These are phyloP conservation scores for Leucophenga montana DNA, from an alignment of 2,888 invertebrate species.

Conservation along the genomic window DNA sequence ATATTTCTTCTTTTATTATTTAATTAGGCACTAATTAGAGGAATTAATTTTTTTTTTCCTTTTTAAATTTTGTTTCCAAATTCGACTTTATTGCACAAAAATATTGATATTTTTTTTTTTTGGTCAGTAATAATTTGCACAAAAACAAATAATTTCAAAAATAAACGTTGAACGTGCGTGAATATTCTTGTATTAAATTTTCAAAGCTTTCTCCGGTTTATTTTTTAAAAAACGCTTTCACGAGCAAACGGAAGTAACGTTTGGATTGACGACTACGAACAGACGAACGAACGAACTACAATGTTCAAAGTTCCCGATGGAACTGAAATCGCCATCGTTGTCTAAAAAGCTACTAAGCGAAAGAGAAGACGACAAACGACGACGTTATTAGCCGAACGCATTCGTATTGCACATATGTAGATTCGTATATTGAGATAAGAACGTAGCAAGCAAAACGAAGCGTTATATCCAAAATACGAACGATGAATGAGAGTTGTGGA, in stretches of 20 bases:
- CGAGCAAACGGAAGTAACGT: not conserved
- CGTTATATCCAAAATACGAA: conserved; percentile 21
- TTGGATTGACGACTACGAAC: conserved; percentile 9
- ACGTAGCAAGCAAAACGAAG: conserved; percentile 30
- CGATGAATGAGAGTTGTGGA: conserved; percentile 21
- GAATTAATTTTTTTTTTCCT: conserved; percentile 39
- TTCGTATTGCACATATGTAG: no score
- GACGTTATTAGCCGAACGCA: conserved; percentile 36
- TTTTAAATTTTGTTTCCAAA: no score
- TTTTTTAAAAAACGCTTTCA: not conserved
- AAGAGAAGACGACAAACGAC: not conserved
- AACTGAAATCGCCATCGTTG: conserved; percentile 56
- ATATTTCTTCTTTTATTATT: conserved; percentile 13
- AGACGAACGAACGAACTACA: conserved; percentile 64
- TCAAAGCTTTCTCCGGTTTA: not conserved
- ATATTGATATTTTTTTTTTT: not conserved
- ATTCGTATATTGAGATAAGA: conserved; percentile 30
- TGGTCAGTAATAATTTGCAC: conserved; percentile 13
- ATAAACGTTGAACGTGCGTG: not conserved
- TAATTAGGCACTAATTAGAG: conserved; percentile 32
- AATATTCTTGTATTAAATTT: no score
- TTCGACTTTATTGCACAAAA: conserved; percentile 7
- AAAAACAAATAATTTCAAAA: not conserved
- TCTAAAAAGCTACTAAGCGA: conserved; percentile 25
- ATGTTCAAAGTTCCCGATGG: conserved; percentile 73